Base-by-base conservation (phyloP, 2,797 vertebrate genomes). In the Hypotaenidia philippensis region DNA sequence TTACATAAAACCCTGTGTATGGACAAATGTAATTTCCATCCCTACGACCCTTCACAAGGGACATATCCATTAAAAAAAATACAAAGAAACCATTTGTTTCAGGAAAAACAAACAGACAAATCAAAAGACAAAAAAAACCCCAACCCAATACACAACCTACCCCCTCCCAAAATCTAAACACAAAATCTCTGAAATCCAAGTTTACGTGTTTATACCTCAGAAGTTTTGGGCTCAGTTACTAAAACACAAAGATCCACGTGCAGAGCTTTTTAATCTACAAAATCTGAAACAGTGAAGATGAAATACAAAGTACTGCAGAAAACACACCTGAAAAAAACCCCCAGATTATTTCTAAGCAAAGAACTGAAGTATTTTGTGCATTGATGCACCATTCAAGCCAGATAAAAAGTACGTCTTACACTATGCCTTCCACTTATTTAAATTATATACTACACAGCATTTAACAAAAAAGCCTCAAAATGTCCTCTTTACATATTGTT, bases 1-100 rank as follows among this genome's bases (percentile, higher is more conserved):
- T 21, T 56, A 38, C 19, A 38, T 5, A 4, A 50, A 69, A 79
- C 41, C 6, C 17, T 0, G 0, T 11, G 2, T n/a, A 29, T 8
- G 2, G 65, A 34, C 23, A 74, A 87, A 60, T 56, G 56, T 22
- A 1, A 44, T 26, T 27, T 70, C 6, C 6, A 61, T 11, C 45
- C 71, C 29, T 55, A 11, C 59, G 44, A 19, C 59, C 27, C 11
- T 68, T 76, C 20, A 38, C 21, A 44, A 44, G 41, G 41, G 41
- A 44, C 18, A 44, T 44, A 44, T 83, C 20, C 61, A 18, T 66
- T 90, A 70, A 82, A 47, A 81, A 26, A 36, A 82, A 78, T 18
- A 27, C 10, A 80, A 26, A 56, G 14, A 17, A 71, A 7, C 2
- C 6, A 34, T 45, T 15, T 60, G 26, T 77, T 83, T 52, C 41